Conservation (phyloP, 2,113 vertebrate genomes). For the Oncorhynchus clarkii region DNA sequence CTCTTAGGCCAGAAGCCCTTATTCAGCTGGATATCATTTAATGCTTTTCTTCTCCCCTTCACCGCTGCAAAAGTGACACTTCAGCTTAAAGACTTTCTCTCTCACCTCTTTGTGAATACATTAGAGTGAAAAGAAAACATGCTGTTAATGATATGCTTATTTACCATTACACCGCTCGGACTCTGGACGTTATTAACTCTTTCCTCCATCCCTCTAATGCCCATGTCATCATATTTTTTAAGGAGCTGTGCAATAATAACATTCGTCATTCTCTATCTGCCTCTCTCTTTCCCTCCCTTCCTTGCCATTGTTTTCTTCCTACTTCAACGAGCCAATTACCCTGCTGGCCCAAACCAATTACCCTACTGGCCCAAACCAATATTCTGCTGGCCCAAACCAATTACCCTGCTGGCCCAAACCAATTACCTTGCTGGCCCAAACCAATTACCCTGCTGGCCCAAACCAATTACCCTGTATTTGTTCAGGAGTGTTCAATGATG, state of each 20-base stretch:
- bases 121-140: constrained; percentile 62
- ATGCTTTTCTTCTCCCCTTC: constrained; percentile 34
- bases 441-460: too few relatives aligned
- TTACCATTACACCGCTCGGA: constrained; percentile 62
- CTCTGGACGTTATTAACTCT: constrained; percentile 35
- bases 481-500: constrained; percentile 75
- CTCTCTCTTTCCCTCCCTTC: not conserved
- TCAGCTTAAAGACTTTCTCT: constrained; percentile 70
- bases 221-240: constrained; percentile 59
- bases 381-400: too few relatives aligned
- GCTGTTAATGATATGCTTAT: constrained; percentile 79
- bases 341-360: constrained; percentile 60
- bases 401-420: too few relatives aligned
- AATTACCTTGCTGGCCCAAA: too few relatives aligned
- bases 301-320: not conserved
- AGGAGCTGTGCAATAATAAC: constrained; percentile 49
- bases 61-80: constrained; percentile 54
- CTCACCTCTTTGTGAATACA: constrained; percentile 54
- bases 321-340: constrained; percentile 62
- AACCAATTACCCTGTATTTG: constrained; percentile 58
- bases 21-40: constrained; percentile 74
- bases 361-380: constrained; percentile 19
- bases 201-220: constrained; percentile 34
- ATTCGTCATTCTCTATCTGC: constrained; percentile 26
- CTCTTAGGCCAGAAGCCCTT: constrained; percentile 74